These are phyloP conservation scores for Apotomis turbidana DNA, from an alignment of 2,888 invertebrate genomes.

Conservation along the genomic window DNA sequence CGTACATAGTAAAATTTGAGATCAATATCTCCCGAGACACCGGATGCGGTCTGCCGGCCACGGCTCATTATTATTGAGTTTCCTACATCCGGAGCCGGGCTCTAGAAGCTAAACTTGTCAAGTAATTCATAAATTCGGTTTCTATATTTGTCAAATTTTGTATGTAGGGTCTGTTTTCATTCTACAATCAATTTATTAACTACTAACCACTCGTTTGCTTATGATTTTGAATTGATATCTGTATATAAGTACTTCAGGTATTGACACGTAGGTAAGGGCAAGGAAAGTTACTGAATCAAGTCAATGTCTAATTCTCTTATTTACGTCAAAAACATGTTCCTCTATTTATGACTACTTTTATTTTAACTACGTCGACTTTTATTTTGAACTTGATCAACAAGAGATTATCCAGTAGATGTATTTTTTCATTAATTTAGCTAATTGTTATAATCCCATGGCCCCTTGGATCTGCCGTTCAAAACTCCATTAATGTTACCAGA, in stretches of 20 bases:
- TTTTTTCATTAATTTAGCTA: slow-evolving; percentile 11
- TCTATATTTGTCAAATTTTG: neutral
- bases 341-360: no score
- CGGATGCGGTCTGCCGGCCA: slow-evolving; percentile 74
- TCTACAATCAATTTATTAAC: no score
- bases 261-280: no score
- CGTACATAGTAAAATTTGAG: slow-evolving; percentile 57
- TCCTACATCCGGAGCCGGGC: slow-evolving; percentile 59
- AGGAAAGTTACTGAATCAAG: no score
- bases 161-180: no score
- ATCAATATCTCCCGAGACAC: slow-evolving; percentile 75
- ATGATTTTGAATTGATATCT: no score
- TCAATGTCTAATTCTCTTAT: no score
- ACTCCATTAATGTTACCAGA: slow-evolving; percentile 49
- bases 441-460: slow-evolving; percentile 4
- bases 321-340: no score
- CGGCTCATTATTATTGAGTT: slow-evolving; percentile 80
- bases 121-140: slow-evolving; percentile 28
- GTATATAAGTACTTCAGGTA: no score
- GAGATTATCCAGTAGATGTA: neutral
- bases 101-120: slow-evolving; percentile 37
- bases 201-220: no score
- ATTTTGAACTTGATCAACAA: no score
- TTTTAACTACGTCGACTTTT: no score
- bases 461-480: slow-evolving; percentile 47